Evolutionary conservation across 2,888 invertebrate genomes (phyloP).

Genomic region (Agrotis ipsilon): DNA sequence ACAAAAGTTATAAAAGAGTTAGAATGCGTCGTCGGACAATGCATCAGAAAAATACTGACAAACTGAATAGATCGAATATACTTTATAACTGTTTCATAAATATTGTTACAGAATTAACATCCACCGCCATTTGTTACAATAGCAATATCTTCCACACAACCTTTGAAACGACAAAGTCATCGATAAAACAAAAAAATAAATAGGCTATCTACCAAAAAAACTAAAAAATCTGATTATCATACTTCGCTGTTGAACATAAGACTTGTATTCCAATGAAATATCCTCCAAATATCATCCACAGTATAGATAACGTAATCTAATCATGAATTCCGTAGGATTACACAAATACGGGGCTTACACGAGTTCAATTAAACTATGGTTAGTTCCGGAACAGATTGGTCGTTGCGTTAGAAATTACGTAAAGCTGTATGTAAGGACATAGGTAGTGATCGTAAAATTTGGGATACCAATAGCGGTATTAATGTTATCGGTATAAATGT

Average conservation of each 20-base stretch:
- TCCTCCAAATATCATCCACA: not conserved
- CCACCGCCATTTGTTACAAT: too few species aligned
- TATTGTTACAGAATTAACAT: too few species aligned
- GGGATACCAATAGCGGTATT: slow-evolving; percentile 1
- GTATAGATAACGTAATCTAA: slow-evolving; percentile 38
- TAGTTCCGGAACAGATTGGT: slow-evolving; percentile 55
- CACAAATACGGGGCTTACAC: slow-evolving; percentile 56
- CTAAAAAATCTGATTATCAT: not conserved
- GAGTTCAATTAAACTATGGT: slow-evolving; percentile 60
- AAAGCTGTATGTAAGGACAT: slow-evolving; percentile 27
- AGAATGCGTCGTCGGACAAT: too few species aligned
- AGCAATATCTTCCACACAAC: too few species aligned
- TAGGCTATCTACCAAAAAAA: not conserved
- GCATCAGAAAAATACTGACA: not conserved
- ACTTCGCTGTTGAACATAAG: not conserved
- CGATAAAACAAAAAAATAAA: not conserved
- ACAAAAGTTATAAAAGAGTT: too few species aligned
- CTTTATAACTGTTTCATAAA: too few species aligned
- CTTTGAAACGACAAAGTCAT: not conserved
- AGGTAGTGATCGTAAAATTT: slow-evolving; percentile 19
- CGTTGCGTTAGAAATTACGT: slow-evolving; percentile 41
- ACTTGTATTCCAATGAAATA: slow-evolving; percentile 8
- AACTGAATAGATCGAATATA: too few species aligned
- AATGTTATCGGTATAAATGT: not conserved
- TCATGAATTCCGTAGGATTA: slow-evolving; percentile 60